These are phyloP conservation scores for Callyntrura sp. DNA, from an alignment of 2,888 invertebrate genomes.

Conservation along the genomic window DNA sequence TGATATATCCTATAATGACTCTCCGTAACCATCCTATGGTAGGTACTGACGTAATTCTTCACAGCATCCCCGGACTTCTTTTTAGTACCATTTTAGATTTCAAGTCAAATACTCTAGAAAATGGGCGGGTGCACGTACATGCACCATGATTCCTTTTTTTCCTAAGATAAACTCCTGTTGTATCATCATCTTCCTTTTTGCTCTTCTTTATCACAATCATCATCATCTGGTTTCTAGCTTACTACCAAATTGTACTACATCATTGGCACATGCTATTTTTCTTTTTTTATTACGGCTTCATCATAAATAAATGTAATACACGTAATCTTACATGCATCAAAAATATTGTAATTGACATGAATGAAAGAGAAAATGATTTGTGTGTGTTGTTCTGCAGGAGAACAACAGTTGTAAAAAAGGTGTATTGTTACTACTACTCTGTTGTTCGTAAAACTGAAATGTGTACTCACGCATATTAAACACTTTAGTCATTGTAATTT, in stretches of 20 bases:
- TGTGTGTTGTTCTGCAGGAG: slow-evolving; percentile 23
- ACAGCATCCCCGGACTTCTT: too few relatives aligned
- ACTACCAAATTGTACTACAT: background rate
- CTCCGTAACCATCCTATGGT: too few relatives aligned
- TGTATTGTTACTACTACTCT: background rate
- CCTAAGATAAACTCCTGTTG: slow-evolving; percentile 41
- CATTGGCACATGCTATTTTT: slow-evolving; percentile 4
- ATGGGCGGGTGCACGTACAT: slow-evolving; percentile 39
- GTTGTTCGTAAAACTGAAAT: background rate
- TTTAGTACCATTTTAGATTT: slow-evolving; percentile 4
- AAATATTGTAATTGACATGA: slow-evolving; percentile 71
- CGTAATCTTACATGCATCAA: slow-evolving; percentile 56
- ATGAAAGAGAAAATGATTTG: slow-evolving; percentile 67
- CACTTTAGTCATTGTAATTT: background rate
- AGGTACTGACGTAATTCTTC: too few relatives aligned
- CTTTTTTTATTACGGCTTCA: slow-evolving; percentile 27
- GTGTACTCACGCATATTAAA: slow-evolving; percentile 28
- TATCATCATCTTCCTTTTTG: slow-evolving; percentile 49
- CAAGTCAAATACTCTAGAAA: background rate
- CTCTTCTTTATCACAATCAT: background rate
- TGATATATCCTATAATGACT: too few relatives aligned
- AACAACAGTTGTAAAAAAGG: slow-evolving; percentile 36
- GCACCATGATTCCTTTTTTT: slow-evolving; percentile 38
- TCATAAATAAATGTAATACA: slow-evolving; percentile 27
- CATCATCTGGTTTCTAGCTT: slow-evolving; percentile 14